Percentiles rank a stretch among this genome's conserved stretches.
phyloP scores from a whole-genome alignment of 1,140 invertebrate species.

The Orchestia grillus region DNA sequence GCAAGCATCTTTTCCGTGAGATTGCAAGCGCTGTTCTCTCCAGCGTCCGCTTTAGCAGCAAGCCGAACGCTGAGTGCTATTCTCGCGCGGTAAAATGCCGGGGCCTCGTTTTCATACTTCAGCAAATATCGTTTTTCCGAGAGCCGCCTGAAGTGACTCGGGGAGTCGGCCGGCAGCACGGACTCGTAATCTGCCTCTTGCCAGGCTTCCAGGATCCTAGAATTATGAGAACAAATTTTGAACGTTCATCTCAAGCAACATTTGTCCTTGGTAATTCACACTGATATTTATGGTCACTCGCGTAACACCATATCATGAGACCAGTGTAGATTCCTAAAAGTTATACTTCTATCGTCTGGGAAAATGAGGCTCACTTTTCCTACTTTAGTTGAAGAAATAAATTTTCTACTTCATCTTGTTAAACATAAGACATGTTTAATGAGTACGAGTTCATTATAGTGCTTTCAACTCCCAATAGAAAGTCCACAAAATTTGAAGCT shows the following conservation, averaged over 20 bases:
- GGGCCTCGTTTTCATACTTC: neutral
- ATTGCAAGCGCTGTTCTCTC: neutral
- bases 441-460: no score
- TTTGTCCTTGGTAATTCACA: no score
- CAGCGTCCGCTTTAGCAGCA: neutral
- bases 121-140: constrained; percentile 24
- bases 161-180: neutral
- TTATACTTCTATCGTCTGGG: no score
- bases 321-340: no score
- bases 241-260: neutral
- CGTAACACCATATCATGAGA: no score
- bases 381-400: no score
- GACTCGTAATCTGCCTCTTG: neutral
- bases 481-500: no score
- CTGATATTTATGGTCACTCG: no score
- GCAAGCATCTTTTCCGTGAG: neutral
- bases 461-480: no score
- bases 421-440: no score
- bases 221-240: neutral
- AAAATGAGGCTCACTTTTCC: no score
- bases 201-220: neutral
- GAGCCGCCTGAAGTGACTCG: constrained; percentile 14
- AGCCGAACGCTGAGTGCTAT: constrained; percentile 17
- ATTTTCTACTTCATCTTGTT: no score
- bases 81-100: neutral